A percentile compares a stretch with the other conserved stretches of the same genome.
phyloP scores from a whole-genome alignment of 2,888 invertebrate genomes.

The Leptinotarsa rubiginosa region DNA sequence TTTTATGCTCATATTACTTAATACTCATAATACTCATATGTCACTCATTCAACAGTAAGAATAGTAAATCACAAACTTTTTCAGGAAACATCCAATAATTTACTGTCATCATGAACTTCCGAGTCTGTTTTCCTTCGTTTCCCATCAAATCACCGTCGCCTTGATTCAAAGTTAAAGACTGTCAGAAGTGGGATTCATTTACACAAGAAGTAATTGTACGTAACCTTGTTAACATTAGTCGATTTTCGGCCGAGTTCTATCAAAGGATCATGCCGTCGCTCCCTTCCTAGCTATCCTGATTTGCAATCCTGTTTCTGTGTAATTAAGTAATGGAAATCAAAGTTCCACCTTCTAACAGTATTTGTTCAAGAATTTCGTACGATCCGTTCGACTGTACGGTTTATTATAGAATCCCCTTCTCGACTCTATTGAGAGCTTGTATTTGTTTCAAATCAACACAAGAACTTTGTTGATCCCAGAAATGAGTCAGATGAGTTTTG shows the following conservation, averaged over 20 bases:
- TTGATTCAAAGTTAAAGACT: constrained; percentile 16
- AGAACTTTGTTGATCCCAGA: constrained; percentile 10
- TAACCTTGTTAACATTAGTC: constrained; percentile 68
- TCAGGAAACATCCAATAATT: background rate
- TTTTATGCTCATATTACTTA: too few relatives aligned
- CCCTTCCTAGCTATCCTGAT: constrained; percentile 57
- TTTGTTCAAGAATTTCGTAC: constrained; percentile 62
- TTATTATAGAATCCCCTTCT: constrained; percentile 26
- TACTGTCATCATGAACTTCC: background rate
- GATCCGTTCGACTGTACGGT: constrained; percentile 27
- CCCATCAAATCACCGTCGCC: constrained; percentile 1
- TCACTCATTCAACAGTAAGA: too few relatives aligned
- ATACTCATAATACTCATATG: too few relatives aligned
- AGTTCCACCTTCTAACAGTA: constrained; percentile 65
- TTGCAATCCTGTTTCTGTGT: constrained; percentile 62
- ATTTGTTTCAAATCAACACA: constrained; percentile 26
- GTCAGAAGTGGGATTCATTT: constrained; percentile 48
- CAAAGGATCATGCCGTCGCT: constrained; percentile 59
- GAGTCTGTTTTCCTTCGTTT: background rate
- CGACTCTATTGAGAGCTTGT: constrained; percentile 3
- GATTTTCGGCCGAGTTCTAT: constrained; percentile 60
- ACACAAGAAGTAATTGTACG: constrained; percentile 65
- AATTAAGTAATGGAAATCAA: constrained; percentile 68
- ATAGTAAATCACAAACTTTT: background rate
- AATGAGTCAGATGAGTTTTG: constrained; percentile 4